Evolutionary conservation across 2,797 vertebrate genomes (phyloP).

Genomic region (Gastrophryne carolinensis): DNA sequence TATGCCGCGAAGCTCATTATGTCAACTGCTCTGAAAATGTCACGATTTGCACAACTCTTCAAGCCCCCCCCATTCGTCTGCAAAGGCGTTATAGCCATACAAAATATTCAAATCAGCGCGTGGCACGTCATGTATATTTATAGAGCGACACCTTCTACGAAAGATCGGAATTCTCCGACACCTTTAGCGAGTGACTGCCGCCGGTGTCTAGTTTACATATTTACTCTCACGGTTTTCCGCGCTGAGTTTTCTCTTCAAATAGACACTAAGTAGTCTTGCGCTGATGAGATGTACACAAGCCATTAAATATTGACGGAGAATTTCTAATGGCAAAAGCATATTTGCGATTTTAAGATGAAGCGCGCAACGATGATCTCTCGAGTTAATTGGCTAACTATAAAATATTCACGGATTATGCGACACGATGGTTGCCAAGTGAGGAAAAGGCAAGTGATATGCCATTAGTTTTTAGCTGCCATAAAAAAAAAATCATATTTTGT

Average conservation of each 20-base stretch:
- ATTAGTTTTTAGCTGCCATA: too few relatives aligned
- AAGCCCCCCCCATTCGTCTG: neutral
- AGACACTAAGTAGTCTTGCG: neutral
- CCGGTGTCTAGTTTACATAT: neutral
- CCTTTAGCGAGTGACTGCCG: neutral
- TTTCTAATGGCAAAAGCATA: constrained; percentile 1
- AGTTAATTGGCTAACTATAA: neutral
- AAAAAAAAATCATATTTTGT: too few relatives aligned
- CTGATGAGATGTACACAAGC: neutral
- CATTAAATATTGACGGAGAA: neutral
- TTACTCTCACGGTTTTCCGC: neutral
- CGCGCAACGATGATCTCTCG: neutral
- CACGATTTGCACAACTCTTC: neutral
- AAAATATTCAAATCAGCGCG: neutral
- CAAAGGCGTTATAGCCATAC: neutral
- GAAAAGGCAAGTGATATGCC: too few relatives aligned
- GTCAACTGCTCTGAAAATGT: neutral
- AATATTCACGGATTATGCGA: neutral
- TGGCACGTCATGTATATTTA: neutral
- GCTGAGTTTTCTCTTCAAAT: neutral
- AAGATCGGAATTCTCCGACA: neutral
- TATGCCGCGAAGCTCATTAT: constrained; percentile 5
- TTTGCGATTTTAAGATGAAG: constrained; percentile 9
- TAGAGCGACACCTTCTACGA: neutral
- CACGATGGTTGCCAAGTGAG: too few relatives aligned